phyloP scores from a whole-genome alignment of 1,140 invertebrate species.

The Conopomorpha cramerella region DNA sequence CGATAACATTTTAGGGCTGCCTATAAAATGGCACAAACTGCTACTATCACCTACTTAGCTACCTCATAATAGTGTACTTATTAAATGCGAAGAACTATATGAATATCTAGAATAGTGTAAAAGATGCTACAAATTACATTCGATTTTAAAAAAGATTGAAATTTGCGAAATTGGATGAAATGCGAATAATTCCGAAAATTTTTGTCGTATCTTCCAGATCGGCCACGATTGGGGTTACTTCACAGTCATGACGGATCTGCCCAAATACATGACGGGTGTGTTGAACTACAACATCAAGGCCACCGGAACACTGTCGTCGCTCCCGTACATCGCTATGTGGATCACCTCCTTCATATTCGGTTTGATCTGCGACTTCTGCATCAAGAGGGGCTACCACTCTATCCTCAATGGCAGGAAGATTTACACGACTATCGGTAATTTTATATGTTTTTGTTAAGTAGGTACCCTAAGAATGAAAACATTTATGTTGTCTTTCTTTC shows the following conservation, averaged over 20 bases:
- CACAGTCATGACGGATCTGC: conserved; percentile 89
- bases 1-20: no score
- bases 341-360: conserved; percentile 67
- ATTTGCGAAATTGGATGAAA: no score
- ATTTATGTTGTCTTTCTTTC: no score
- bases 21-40: no score
- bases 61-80: no score
- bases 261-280: conserved; percentile 88
- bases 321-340: conserved; percentile 78
- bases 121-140: no score
- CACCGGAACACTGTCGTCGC: conserved; percentile 70
- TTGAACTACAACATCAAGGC: conserved; percentile 80
- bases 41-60: no score
- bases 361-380: conserved; percentile 67
- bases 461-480: no score
- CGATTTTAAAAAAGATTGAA: no score
- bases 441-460: no score
- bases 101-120: no score
- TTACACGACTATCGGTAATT: conserved; percentile 71
- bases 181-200: background rate
- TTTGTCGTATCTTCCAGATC: conserved; percentile 21
- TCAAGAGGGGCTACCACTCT: conserved; percentile 61
- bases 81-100: no score
- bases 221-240: conserved; percentile 95
- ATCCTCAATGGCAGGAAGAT: conserved; percentile 71